phyloP scores from a whole-genome alignment of 2,888 invertebrate species.

The Xiphydria camelus region DNA sequence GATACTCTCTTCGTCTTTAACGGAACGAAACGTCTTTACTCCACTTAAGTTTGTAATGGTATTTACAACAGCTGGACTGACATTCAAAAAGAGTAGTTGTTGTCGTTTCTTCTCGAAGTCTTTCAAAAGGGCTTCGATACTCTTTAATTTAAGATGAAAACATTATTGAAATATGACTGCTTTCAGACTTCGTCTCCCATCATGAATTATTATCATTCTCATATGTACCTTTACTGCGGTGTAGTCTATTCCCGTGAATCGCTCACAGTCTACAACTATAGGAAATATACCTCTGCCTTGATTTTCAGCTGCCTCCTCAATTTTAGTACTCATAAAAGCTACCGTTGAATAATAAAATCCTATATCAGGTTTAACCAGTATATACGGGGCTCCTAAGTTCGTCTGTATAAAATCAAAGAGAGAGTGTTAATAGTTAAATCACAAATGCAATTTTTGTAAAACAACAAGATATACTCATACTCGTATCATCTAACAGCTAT shows the following conservation, averaged over 20 bases:
- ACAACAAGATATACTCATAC: constrained; percentile 33
- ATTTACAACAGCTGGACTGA: constrained; percentile 45
- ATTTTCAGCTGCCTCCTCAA: constrained; percentile 60
- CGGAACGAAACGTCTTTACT: constrained; percentile 29
- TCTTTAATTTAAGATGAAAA: constrained; percentile 57
- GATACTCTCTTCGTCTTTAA: constrained; percentile 35
- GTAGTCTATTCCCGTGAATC: constrained; percentile 70
- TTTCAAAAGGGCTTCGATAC: constrained; percentile 63
- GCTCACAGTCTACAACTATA: constrained; percentile 67
- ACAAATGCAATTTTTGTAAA: constrained; percentile 5
- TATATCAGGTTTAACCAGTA: constrained; percentile 66
- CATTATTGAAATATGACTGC: constrained; percentile 7
- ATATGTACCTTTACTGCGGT: constrained; percentile 65
- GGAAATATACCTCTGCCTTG: constrained; percentile 59
- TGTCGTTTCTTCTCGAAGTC: constrained; percentile 62
- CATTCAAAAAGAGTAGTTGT: constrained; percentile 60
- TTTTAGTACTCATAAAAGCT: constrained; percentile 65
- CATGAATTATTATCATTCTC: constrained; percentile 19
- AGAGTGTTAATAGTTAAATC: constrained; percentile 6
- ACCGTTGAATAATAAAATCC: constrained; percentile 75
- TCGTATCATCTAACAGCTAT: constrained; percentile 7
- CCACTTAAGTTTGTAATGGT: constrained; percentile 36
- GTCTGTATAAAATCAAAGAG: constrained; percentile 48
- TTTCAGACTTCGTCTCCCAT: neutral
- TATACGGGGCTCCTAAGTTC: constrained; percentile 59